A percentile compares a stretch with the other conserved stretches of the same genome.
Evolutionary conservation across 2,888 invertebrate species (phyloP).

Genomic region (Sphaerophoria taeniata): DNA sequence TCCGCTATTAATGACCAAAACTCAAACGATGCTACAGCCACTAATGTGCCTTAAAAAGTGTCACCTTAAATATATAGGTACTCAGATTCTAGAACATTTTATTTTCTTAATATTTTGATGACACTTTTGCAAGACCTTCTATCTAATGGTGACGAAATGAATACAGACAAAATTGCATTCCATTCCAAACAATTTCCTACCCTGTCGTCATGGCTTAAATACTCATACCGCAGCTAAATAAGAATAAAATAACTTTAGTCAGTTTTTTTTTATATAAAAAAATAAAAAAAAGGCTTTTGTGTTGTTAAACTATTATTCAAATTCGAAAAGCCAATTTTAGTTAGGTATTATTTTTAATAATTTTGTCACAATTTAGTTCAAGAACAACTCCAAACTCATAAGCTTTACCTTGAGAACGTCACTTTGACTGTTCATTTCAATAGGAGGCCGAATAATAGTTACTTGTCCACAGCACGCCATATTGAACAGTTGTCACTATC

Average conservation of each 20-base stretch:
- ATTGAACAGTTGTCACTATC: slow-evolving; percentile 34
- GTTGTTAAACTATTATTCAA: background rate
- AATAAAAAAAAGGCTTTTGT: background rate
- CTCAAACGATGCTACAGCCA: slow-evolving; percentile 17
- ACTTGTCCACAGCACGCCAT: slow-evolving; percentile 89
- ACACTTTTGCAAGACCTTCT: background rate
- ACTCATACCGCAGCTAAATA: slow-evolving; percentile 71
- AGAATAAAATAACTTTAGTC: slow-evolving; percentile 54
- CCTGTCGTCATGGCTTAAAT: slow-evolving; percentile 77
- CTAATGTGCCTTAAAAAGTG: slow-evolving; percentile 26
- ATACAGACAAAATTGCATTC: slow-evolving; percentile 33
- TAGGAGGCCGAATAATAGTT: slow-evolving; percentile 89
- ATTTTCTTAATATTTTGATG: background rate
- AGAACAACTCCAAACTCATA: slow-evolving; percentile 10
- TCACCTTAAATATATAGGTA: background rate
- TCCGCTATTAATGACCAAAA: slow-evolving; percentile 18
- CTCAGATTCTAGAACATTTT: no score
- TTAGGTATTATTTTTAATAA: background rate
- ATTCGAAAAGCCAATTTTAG: background rate
- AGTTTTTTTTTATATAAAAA: background rate
- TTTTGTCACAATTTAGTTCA: background rate
- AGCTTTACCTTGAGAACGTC: slow-evolving; percentile 89
- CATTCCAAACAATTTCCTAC: slow-evolving; percentile 77
- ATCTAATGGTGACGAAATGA: slow-evolving; percentile 18
- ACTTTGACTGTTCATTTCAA: slow-evolving; percentile 90